Conservation (phyloP, 64 coral and sea anemone species). For the Pocillopora damicornis region DNA sequence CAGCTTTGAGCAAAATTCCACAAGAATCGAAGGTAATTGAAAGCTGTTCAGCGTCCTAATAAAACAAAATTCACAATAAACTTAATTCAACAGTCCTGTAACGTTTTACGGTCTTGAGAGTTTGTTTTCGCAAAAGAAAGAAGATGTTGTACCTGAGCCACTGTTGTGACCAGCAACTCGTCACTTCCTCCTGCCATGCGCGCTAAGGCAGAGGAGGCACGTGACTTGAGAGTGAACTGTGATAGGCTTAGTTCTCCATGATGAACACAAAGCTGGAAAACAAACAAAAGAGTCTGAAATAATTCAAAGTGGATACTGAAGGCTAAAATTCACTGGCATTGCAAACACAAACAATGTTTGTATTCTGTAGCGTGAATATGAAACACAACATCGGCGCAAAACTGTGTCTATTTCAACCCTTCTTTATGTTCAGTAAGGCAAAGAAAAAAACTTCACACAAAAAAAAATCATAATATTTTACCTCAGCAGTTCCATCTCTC, state of each 20-base stretch:
- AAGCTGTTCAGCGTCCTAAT: not conserved
- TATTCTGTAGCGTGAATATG: too few relatives aligned
- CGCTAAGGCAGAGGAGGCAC: not conserved
- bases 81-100: not conserved
- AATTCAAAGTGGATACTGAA: not conserved
- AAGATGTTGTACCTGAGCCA: not conserved
- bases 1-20: not conserved
- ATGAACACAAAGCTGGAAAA: not conserved
- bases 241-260: not conserved
- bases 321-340: not conserved
- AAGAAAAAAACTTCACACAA: too few relatives aligned
- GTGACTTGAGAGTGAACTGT: not conserved
- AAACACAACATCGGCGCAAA: too few relatives aligned
- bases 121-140: not conserved
- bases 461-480: not conserved
- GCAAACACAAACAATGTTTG: not conserved
- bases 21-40: not conserved
- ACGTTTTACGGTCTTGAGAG: not conserved
- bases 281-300: not conserved
- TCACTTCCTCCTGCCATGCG: not conserved
- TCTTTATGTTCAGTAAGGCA: too few relatives aligned
- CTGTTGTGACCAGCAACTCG: not conserved
- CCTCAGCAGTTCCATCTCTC: conserved; percentile 23
- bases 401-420: too few relatives aligned
- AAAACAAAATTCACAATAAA: not conserved